Conservation (phyloP, 2,113 vertebrate species). For the Poeciliopsis occidentalis region DNA sequence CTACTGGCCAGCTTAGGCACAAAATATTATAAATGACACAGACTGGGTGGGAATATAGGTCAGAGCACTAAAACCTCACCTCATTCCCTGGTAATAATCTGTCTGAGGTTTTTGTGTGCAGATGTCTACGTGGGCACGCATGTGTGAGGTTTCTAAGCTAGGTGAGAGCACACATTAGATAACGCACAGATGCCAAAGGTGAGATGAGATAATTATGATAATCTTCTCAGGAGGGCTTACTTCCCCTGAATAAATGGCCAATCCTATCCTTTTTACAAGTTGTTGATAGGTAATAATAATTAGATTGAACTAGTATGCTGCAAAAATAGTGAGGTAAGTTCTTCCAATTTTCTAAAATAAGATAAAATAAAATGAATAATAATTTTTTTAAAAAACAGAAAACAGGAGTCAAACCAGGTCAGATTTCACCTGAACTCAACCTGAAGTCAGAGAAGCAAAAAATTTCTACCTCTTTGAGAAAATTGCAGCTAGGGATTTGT, state of each 20-base stretch:
- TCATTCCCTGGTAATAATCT: slow-evolving; percentile 55
- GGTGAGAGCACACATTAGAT: slow-evolving; percentile 34
- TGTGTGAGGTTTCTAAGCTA: slow-evolving; percentile 25
- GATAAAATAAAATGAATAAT: too few relatives aligned
- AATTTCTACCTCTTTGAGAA: too few relatives aligned
- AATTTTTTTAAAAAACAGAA: too few relatives aligned
- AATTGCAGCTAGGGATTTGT: too few relatives aligned
- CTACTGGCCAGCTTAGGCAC: slow-evolving; percentile 3
- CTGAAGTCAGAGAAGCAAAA: too few relatives aligned
- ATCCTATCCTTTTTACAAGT: slow-evolving; percentile 10
- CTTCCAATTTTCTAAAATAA: neutral
- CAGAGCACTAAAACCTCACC: slow-evolving; percentile 59
- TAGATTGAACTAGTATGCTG: neutral
- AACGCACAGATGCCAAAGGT: slow-evolving; percentile 43
- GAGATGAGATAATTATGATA: slow-evolving; percentile 49
- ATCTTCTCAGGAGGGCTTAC: slow-evolving; percentile 54
- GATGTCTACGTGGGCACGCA: slow-evolving; percentile 1
- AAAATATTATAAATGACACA: slow-evolving; percentile 55
- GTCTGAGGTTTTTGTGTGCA: slow-evolving; percentile 15
- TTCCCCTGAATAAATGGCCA: slow-evolving; percentile 46
- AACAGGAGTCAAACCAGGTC: too few relatives aligned
- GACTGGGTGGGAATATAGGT: slow-evolving; percentile 69
- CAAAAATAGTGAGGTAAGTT: neutral
- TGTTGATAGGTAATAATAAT: neutral
- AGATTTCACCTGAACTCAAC: too few relatives aligned